Evolutionary conservation across 2,113 vertebrate genomes (phyloP).

Genomic region (Chinchilla lanigera): DNA sequence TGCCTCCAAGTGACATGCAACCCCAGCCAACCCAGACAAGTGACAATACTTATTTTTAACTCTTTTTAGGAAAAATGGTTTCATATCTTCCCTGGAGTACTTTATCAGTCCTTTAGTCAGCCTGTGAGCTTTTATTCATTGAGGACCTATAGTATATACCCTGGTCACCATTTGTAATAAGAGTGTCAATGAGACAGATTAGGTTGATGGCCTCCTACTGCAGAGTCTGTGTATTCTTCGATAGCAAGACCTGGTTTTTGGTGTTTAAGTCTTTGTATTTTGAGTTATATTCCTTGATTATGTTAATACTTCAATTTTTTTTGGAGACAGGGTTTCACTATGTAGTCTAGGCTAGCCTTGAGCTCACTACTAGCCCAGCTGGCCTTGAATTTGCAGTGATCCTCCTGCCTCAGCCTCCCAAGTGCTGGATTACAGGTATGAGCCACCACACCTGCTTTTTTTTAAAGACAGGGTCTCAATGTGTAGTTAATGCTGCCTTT

Average conservation of each 20-base stretch:
- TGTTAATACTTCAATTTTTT: not conserved
- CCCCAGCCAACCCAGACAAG: not conserved
- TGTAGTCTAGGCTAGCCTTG: not conserved
- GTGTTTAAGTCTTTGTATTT: not conserved
- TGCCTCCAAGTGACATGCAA: not conserved
- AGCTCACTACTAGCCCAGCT: too few relatives aligned
- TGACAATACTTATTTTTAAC: constrained; percentile 44
- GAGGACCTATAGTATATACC: not conserved
- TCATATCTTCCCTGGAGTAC: not conserved
- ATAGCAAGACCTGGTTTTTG: not conserved
- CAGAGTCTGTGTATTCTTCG: too few relatives aligned
- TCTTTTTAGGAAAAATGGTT: constrained; percentile 35
- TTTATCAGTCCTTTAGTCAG: not conserved
- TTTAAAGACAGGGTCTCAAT: not conserved
- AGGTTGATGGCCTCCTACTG: fast-evolving
- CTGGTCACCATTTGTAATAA: fast-evolving
- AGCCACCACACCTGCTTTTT: not conserved
- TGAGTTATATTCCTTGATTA: not conserved
- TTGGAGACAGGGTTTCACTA: not conserved
- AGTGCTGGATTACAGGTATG: not conserved
- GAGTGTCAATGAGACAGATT: fast-evolving
- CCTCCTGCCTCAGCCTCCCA: not conserved
- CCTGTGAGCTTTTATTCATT: not conserved
- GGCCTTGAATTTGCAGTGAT: not conserved
- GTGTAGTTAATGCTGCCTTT: not conserved